phyloP scores from a whole-genome alignment of 1,140 invertebrate species.

The Macrocentrus cingulum region DNA sequence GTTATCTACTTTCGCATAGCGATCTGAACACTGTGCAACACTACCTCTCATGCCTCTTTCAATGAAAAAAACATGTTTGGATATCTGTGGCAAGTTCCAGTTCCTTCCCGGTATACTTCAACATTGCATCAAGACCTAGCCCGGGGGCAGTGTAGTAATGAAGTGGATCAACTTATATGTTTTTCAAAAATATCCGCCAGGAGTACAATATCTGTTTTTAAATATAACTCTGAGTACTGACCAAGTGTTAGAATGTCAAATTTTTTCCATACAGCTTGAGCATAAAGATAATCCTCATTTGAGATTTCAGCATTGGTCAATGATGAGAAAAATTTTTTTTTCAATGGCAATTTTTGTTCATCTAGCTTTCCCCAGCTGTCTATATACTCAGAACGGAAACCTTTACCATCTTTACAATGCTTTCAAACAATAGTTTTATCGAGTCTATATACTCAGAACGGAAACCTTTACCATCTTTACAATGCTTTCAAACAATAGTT shows the following conservation, averaged over 20 bases:
- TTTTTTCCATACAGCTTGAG: conserved; percentile 45
- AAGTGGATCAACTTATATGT: too few relatives aligned
- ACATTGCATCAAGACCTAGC: too few relatives aligned
- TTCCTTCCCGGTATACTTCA: too few relatives aligned
- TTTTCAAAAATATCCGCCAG: conserved; percentile 40
- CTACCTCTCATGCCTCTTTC: conserved; percentile 33
- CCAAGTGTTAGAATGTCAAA: conserved; percentile 47
- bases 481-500: too few relatives aligned
- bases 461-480: too few relatives aligned
- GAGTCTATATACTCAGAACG: too few relatives aligned
- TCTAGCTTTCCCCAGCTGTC: conserved; percentile 1
- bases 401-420: too few relatives aligned
- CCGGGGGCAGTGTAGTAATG: too few relatives aligned
- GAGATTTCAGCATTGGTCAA: conserved; percentile 33
- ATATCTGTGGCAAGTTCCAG: conserved; percentile 53
- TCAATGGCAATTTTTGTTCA: not conserved
- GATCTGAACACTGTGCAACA: conserved; percentile 44
- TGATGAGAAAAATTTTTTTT: conserved; percentile 3
- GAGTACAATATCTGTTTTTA: too few relatives aligned
- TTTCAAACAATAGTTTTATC: too few relatives aligned
- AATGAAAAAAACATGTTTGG: conserved; percentile 47
- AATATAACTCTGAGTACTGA: too few relatives aligned
- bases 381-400: too few relatives aligned
- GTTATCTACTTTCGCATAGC: conserved; percentile 56
- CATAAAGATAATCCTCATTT: conserved; percentile 44